A percentile compares a stretch with the other conserved stretches of the same genome.
phyloP scores from a whole-genome alignment of 1,140 invertebrate genomes.

The Ylistrum balloti region DNA sequence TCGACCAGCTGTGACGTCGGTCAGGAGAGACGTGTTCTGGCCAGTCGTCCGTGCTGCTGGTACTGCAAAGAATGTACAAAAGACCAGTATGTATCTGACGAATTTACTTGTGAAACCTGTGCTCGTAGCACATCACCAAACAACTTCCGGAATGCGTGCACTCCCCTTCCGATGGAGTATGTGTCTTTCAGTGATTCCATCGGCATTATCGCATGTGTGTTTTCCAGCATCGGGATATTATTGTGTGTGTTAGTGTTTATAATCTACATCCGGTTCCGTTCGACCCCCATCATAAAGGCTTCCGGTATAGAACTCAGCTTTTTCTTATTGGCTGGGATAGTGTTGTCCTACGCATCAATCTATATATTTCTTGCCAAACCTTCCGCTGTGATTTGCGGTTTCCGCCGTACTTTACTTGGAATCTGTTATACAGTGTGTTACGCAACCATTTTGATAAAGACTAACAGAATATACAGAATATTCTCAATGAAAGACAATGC shows the following conservation, averaged over 20 bases:
- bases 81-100: constrained; percentile 63
- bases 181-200: constrained; percentile 71
- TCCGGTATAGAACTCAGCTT: constrained; percentile 70
- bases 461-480: constrained; percentile 93
- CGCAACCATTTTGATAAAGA: constrained; percentile 92
- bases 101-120: constrained; percentile 65
- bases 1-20: constrained; percentile 33
- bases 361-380: constrained; percentile 83
- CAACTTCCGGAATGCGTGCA: constrained; percentile 84
- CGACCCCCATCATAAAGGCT: constrained; percentile 76
- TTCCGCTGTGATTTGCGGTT: constrained; percentile 88
- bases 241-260: constrained; percentile 58
- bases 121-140: constrained; percentile 66
- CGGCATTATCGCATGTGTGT: constrained; percentile 82
- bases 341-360: constrained; percentile 65
- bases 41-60: constrained; percentile 65
- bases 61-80: constrained; percentile 61
- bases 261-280: constrained; percentile 63
- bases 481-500: constrained; percentile 88
- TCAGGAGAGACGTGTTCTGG: background rate
- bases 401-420: constrained; percentile 88
- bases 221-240: constrained; percentile 84
- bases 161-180: constrained; percentile 70
- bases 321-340: constrained; percentile 69
- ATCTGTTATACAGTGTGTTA: constrained; percentile 89